phyloP scores from a whole-genome alignment of 2,888 invertebrate genomes.

The Conistra vaccinii region DNA sequence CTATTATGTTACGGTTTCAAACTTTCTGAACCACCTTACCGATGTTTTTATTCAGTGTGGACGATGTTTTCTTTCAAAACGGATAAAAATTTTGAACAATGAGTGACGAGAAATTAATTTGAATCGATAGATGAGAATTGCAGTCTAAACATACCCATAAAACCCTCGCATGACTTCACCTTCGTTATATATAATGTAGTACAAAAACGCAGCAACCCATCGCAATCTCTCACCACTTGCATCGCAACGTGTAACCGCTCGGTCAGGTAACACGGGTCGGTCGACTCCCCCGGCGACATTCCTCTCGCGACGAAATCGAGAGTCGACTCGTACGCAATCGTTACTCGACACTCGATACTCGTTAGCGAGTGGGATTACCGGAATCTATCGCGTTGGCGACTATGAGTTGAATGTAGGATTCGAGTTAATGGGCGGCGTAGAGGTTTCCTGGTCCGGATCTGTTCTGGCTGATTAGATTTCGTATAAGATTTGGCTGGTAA shows the following conservation, averaged over 20 bases:
- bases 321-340: slow-evolving; percentile 78
- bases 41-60: slow-evolving; percentile 19
- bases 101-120: slow-evolving; percentile 14
- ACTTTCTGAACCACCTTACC: slow-evolving; percentile 14
- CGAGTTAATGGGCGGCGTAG: slow-evolving; percentile 45
- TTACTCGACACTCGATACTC: slow-evolving; percentile 64
- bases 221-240: slow-evolving; percentile 66
- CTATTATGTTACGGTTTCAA: slow-evolving; percentile 32
- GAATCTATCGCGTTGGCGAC: slow-evolving; percentile 69
- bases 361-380: slow-evolving; percentile 74
- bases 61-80: slow-evolving; percentile 45
- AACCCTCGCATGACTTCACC: slow-evolving; percentile 22
- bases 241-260: slow-evolving; percentile 65
- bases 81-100: slow-evolving; percentile 35
- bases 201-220: slow-evolving; percentile 59
- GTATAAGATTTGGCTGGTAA: slow-evolving; percentile 8
- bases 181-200: slow-evolving; percentile 48
- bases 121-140: not conserved
- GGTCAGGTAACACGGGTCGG: slow-evolving; percentile 69
- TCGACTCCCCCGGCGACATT: slow-evolving; percentile 78
- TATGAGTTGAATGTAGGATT: slow-evolving; percentile 60
- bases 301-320: slow-evolving; percentile 81
- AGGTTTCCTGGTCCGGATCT: slow-evolving; percentile 55
- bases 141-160: slow-evolving; percentile 10
- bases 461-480: slow-evolving; percentile 26